A percentile compares a stretch with the other conserved stretches of the same genome.
phyloP scores from a whole-genome alignment of 2,797 vertebrate species.

The Acanthiza pusilla region DNA sequence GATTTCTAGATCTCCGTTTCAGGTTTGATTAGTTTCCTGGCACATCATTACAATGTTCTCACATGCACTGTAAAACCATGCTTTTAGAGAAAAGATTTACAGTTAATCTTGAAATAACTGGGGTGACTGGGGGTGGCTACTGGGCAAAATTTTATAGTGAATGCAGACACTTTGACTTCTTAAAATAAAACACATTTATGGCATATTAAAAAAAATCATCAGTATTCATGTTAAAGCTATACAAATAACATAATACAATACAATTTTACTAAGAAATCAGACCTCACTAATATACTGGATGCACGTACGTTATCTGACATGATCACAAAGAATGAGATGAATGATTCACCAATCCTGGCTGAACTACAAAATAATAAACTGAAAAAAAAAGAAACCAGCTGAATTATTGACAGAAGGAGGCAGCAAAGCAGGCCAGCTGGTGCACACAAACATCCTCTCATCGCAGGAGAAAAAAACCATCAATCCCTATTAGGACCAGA shows the following conservation, averaged over 20 bases:
- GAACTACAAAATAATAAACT: neutral
- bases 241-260: neutral
- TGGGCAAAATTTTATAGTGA: neutral
- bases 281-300: neutral
- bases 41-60: neutral
- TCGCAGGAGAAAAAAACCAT: neutral
- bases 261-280: neutral
- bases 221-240: neutral
- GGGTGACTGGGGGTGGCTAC: neutral
- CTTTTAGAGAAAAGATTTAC: neutral
- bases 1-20: neutral
- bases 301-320: neutral
- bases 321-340: neutral
- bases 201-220: too few relatives aligned
- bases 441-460: neutral
- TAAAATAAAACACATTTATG: neutral
- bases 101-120: neutral
- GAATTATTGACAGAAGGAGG: neutral
- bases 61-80: neutral
- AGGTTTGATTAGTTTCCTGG: neutral
- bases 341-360: neutral
- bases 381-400: neutral
- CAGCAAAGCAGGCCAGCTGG: slow-evolving; percentile 1
- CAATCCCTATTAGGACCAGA: neutral
- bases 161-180: neutral